These are phyloP conservation scores for Archilochus colubris DNA, from an alignment of 2,113 vertebrate species.

Conservation along the genomic window DNA sequence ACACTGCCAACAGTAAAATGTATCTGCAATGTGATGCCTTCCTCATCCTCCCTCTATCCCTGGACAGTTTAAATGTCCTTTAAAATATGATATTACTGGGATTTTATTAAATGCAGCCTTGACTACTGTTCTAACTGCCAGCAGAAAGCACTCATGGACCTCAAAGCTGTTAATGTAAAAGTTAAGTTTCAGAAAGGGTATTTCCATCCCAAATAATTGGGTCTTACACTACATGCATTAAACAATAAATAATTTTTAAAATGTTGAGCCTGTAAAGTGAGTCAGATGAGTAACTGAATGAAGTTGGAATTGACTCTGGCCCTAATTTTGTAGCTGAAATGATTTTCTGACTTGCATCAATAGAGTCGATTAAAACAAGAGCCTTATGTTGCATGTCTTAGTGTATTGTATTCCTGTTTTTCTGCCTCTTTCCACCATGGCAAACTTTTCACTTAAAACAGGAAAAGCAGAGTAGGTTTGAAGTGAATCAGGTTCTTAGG, in stretches of 20 bases:
- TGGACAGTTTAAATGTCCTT: background rate
- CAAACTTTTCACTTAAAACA: background rate
- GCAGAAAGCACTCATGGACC: accelerated
- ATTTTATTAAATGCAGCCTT: background rate
- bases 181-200: background rate
- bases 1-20: background rate
- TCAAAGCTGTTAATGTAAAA: background rate
- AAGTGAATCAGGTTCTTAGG: background rate
- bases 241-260: background rate
- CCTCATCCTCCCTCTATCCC: background rate
- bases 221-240: background rate
- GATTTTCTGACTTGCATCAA: background rate
- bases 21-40: background rate
- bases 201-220: background rate
- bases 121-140: background rate
- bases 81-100: background rate
- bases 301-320: background rate
- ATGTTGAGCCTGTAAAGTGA: background rate
- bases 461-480: background rate
- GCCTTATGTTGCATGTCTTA: background rate
- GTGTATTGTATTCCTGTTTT: background rate
- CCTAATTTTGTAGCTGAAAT: background rate
- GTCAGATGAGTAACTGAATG: no score
- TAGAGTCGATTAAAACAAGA: background rate
- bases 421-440: background rate